Conservation (phyloP, 1,140 invertebrate species). For the Drosophila orosa region DNA sequence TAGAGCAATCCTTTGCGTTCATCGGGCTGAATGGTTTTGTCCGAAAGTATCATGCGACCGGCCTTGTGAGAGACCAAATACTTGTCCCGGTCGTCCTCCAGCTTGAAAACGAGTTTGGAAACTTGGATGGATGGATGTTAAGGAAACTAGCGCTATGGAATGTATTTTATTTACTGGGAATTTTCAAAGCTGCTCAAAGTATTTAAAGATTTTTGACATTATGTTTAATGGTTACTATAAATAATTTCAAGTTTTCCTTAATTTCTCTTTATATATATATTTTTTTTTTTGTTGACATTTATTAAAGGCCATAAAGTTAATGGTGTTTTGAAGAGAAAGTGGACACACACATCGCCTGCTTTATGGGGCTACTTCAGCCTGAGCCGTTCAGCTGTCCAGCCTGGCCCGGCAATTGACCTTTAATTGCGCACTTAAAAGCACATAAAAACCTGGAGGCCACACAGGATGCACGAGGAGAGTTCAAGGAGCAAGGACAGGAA, state of each 20-base stretch:
- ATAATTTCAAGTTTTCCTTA: too few relatives aligned
- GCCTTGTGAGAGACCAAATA: constrained; percentile 95
- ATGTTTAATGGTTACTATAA: too few relatives aligned
- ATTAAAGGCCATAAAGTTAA: constrained; percentile 3
- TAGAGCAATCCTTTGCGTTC: constrained; percentile 97
- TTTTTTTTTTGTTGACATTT: not conserved
- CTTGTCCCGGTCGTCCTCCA: not conserved
- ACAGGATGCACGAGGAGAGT: constrained; percentile 32
- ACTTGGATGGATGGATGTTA: not conserved
- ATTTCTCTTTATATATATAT: not conserved
- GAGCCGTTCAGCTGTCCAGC: constrained; percentile 24
- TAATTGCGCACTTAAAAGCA: constrained; percentile 81
- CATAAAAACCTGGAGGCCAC: constrained; percentile 76
- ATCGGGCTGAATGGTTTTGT: constrained; percentile 96
- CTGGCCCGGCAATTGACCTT: constrained; percentile 72
- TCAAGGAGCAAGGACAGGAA: constrained; percentile 44
- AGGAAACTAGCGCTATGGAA: not conserved
- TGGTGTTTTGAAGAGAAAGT: constrained; percentile 9
- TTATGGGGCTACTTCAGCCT: constrained; percentile 39
- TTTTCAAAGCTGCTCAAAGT: not conserved
- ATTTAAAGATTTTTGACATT: not conserved
- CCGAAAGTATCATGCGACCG: constrained; percentile 97
- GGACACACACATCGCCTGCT: not conserved
- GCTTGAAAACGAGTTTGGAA: constrained; percentile 1
- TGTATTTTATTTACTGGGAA: not conserved